phyloP scores from a whole-genome alignment of 2,888 invertebrate genomes.

The Cosmia pyralina region DNA sequence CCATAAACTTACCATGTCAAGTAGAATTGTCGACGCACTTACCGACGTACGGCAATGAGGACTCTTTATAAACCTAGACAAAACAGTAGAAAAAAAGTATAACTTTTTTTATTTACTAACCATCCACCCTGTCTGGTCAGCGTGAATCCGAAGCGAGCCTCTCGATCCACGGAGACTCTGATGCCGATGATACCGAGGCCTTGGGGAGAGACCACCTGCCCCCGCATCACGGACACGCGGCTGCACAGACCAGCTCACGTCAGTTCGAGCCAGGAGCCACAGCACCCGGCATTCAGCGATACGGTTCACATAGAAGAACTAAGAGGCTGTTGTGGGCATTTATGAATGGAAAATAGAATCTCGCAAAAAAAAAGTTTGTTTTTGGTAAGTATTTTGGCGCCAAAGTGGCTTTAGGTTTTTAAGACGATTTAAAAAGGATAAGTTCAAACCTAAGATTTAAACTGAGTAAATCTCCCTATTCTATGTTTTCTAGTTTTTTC shows the following conservation, averaged over 20 bases:
- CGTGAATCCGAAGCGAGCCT: slow-evolving; percentile 98
- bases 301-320: slow-evolving; percentile 70
- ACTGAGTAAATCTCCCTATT: not conserved
- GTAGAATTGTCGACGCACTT: slow-evolving; percentile 3
- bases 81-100: not conserved
- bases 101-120: slow-evolving; percentile 90
- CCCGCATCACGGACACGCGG: slow-evolving; percentile 99
- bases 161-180: slow-evolving; percentile 98
- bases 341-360: not conserved
- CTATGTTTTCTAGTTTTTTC: not conserved
- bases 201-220: slow-evolving; percentile 98
- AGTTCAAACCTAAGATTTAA: no score
- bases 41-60: slow-evolving; percentile 9
- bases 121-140: slow-evolving; percentile 98
- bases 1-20: slow-evolving; percentile 3
- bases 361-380: not conserved
- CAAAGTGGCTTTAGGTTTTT: not conserved
- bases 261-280: slow-evolving; percentile 75
- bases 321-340: slow-evolving; percentile 7
- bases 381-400: not conserved
- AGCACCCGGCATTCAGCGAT: slow-evolving; percentile 73
- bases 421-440: not conserved
- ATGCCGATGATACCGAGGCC: slow-evolving; percentile 99
- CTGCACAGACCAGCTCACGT: slow-evolving; percentile 92
- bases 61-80: slow-evolving; percentile 1